Evolutionary conservation across 1,140 invertebrate species (phyloP).

Genomic region (Lucilia sericata): DNA sequence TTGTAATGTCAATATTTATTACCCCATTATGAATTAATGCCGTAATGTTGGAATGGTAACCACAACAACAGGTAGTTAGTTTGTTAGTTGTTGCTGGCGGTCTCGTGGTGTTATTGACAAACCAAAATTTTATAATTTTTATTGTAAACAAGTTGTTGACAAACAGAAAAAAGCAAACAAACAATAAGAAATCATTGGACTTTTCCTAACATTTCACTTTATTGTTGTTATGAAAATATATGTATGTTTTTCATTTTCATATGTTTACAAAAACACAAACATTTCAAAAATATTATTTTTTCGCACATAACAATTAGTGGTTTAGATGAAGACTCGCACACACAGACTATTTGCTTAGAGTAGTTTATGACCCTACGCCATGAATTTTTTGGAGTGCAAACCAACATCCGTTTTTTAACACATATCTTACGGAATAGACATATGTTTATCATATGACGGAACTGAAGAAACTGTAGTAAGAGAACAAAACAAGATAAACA

Average conservation of each 20-base stretch:
- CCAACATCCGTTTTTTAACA: neutral
- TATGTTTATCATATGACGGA: conserved; percentile 1
- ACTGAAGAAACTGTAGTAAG: neutral
- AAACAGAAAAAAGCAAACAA: neutral
- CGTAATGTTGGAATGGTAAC: neutral
- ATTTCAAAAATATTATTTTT: neutral
- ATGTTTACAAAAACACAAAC: neutral
- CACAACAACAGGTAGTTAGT: neutral
- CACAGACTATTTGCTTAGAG: neutral
- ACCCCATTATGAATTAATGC: neutral
- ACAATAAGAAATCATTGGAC: neutral
- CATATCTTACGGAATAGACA: neutral
- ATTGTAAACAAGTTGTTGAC: conserved; percentile 8
- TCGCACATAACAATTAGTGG: conserved; percentile 12
- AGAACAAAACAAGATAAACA: neutral
- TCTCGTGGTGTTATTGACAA: neutral
- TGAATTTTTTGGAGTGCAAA: neutral
- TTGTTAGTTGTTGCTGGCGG: neutral
- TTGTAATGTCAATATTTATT: conserved; percentile 2
- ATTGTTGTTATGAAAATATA: neutral
- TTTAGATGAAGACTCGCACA: neutral
- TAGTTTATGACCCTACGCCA: neutral
- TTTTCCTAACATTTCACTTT: neutral
- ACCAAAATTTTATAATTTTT: neutral
- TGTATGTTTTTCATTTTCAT: neutral